Evolutionary conservation across 2,888 invertebrate species (phyloP), one percentile per base, ranked within the genome.

Genomic region (Doris montereyensis): DNA sequence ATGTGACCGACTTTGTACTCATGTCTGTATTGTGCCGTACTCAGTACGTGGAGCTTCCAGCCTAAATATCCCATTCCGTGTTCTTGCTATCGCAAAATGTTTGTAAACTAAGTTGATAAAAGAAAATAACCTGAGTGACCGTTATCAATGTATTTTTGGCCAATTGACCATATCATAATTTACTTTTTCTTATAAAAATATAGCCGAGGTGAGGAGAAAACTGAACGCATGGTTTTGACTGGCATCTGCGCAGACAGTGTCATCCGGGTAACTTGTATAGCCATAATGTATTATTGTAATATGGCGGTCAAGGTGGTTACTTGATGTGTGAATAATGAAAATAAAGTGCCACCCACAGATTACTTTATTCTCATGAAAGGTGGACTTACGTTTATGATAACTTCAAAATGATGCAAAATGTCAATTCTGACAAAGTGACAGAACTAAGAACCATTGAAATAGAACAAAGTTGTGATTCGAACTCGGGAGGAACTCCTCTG

Each of bases 371-470:
- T 70, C 78, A 75, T 58, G 62, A 79, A 32, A 77, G 75, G 67
- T 78, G 72, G 60, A 62, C 10, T 34, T 34, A 74, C 58, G 70
- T 73, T 70, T 70, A 35, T 73, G 67, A 62, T 74, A 71, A 76
- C 80, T 77, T 72, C 83, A 83, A 80, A 84, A 94, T 86, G 81
- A 96, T 96, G 96, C 96, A 96, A 95, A 95, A 96, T 95, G 95
- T 95, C 94, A 94, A 82, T 78, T 82, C 83, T 82, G 86, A 85
- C 78, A 86, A 85, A 73, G 84, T 82, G 70, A 87, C 85, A 81
- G 87, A 88, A 78, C 82, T 86, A 73, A 87, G 85, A 84, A 86
- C 87, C 71, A 85, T 87, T 78, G 88, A 89, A 86, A 87, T 85
- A 81, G 86, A 86, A 80, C 85, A 88, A 85, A 88, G 84, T 85